Evolutionary conservation across 2,888 invertebrate species (phyloP), one percentile per base, ranked within the genome.

Genomic region (Pachycephus smyrnensis): DNA sequence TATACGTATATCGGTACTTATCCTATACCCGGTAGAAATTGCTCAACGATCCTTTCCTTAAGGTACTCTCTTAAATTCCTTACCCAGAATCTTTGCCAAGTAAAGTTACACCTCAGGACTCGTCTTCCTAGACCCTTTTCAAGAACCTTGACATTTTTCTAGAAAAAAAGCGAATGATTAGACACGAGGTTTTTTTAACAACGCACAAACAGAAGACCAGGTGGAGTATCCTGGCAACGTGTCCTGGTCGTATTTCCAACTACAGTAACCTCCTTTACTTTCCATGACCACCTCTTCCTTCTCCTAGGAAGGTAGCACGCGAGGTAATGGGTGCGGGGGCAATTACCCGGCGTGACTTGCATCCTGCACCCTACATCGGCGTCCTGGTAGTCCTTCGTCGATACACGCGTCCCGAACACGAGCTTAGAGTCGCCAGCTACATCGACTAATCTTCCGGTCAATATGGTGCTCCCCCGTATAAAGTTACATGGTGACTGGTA

Each of bases 321-420:
- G 82, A 86, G 81, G 82, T 84, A 86, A 86, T 86, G 87, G 82
- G 86, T 81, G 87, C 82, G 79, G 78, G 86, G 86, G 88, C 91
- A 91, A 91, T 91, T 91, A 91, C 90, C 83, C 87, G 87, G 84
- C 88, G 87, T 91, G 91, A 91, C 91, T 91, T 89, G 91, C 91
- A 87, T 82, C 87, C 82, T 85, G 82, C 84, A 86, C 89, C 88
- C 90, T 87, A 79, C 79, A 80, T 79, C 79, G 82, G 79, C 78
- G 81, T 83, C 81, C 83, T 77, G 82, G 80, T 84, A 84, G 84
- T 83, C 82, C 78, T 84, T 84, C 81, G 79, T 80, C 79, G 71
- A 71, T 71, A 71, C 71, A 71, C 71, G 71, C 71, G 71, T 71
- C 33, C 77, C 33, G 71, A 77, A 77, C 77, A 77, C 77, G 77